A percentile compares a stretch with the other conserved stretches of the same genome.
These are phyloP conservation scores for Macaria liturata DNA, from an alignment of 2,888 invertebrate genomes.

Conservation along the genomic window DNA sequence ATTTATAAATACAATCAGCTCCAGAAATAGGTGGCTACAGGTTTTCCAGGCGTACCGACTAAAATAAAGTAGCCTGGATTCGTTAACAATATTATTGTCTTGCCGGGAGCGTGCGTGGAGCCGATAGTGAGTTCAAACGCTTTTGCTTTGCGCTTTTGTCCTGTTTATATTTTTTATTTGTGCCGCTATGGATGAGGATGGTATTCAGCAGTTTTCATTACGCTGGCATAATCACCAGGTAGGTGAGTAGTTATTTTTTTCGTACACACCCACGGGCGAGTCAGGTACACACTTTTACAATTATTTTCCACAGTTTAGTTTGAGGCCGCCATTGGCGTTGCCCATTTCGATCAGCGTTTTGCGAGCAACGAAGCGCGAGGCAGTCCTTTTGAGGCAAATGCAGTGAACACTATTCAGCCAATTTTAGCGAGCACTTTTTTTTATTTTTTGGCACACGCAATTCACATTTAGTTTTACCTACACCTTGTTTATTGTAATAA, in stretches of 20 bases:
- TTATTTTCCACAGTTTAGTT: slow-evolving; percentile 41
- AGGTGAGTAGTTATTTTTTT: slow-evolving; percentile 75
- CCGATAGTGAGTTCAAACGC: slow-evolving; percentile 56
- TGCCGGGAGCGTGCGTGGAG: slow-evolving; percentile 59
- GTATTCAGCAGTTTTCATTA: slow-evolving; percentile 91
- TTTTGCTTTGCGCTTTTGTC: slow-evolving; percentile 58
- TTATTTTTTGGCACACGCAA: slow-evolving; percentile 7
- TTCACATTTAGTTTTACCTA: not conserved
- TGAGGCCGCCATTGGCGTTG: slow-evolving; percentile 34
- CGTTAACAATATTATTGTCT: slow-evolving; percentile 82
- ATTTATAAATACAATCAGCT: slow-evolving; percentile 84
- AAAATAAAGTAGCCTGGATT: slow-evolving; percentile 84
- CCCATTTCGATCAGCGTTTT: slow-evolving; percentile 23
- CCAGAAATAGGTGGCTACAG: slow-evolving; percentile 84
- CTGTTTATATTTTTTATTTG: slow-evolving; percentile 44
- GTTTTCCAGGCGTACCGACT: slow-evolving; percentile 83
- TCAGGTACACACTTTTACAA: slow-evolving; percentile 50
- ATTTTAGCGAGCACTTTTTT: slow-evolving; percentile 5
- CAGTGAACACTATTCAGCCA: slow-evolving; percentile 13
- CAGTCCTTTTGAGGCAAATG: slow-evolving; percentile 15
- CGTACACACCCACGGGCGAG: slow-evolving; percentile 57
- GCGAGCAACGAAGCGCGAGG: slow-evolving; percentile 15
- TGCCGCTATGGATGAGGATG: slow-evolving; percentile 81
- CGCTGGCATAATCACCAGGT: slow-evolving; percentile 94
- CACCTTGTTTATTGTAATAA: not conserved